Conservation (phyloP, 2,888 invertebrate species). For the Phlogophora meticulosa region DNA sequence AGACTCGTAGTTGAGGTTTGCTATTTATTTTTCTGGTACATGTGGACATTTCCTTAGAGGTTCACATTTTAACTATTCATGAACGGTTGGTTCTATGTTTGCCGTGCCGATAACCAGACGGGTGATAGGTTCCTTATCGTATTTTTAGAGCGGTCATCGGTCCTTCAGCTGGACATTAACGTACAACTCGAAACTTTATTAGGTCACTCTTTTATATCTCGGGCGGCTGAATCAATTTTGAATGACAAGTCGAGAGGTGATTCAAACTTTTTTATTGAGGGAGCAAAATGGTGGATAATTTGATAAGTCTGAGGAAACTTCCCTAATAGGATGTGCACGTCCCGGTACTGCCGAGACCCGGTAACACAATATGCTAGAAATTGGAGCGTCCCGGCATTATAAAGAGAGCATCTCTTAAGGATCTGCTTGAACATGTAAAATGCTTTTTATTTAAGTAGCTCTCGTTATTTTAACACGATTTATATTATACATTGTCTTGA, state of each 20-base stretch:
- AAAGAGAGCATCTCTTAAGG: slow-evolving; percentile 36
- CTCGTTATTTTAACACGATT: slow-evolving; percentile 4
- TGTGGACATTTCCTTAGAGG: slow-evolving; percentile 72
- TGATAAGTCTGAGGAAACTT: slow-evolving; percentile 25
- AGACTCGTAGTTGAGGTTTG: slow-evolving; percentile 47
- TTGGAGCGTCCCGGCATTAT: slow-evolving; percentile 36
- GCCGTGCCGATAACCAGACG: slow-evolving; percentile 77
- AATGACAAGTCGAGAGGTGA: slow-evolving; percentile 17
- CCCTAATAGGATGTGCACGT: slow-evolving; percentile 25
- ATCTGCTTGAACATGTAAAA: slow-evolving; percentile 36
- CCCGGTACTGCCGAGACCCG: slow-evolving; percentile 19
- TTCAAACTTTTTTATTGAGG: slow-evolving; percentile 36
- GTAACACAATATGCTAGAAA: slow-evolving; percentile 54
- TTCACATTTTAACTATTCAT: slow-evolving; percentile 84
- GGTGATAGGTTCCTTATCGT: slow-evolving; percentile 80
- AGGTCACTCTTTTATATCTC: slow-evolving; percentile 23
- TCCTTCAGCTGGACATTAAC: slow-evolving; percentile 57
- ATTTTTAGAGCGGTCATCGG: slow-evolving; percentile 74
- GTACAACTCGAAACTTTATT: slow-evolving; percentile 41
- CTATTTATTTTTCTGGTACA: slow-evolving; percentile 47
- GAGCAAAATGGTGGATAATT: slow-evolving; percentile 35
- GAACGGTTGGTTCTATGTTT: slow-evolving; percentile 78
- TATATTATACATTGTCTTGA: background rate
- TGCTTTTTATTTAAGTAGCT: slow-evolving; percentile 25
- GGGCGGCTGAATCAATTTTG: slow-evolving; percentile 42